Percentiles rank a stretch among this genome's conserved stretches.
Evolutionary conservation across 2,797 vertebrate species (phyloP).

Genomic region (Pelodytes ibericus): DNA sequence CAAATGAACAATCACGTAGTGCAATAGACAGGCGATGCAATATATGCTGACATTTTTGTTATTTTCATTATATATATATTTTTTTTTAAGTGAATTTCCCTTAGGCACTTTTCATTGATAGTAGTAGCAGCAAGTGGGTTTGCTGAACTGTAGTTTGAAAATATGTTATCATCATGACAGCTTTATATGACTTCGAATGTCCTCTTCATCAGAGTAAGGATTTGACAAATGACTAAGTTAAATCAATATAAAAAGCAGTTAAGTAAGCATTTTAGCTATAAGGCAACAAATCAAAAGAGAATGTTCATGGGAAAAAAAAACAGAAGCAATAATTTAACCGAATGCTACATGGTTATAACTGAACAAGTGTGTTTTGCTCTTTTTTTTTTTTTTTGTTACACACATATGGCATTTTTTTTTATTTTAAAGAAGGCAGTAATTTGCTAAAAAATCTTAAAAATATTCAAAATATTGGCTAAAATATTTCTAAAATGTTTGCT

Average conservation of each 20-base stretch:
- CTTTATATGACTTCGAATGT: constrained; percentile 48
- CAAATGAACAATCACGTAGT: constrained; percentile 11
- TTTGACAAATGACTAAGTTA: constrained; percentile 51
- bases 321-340: constrained; percentile 7
- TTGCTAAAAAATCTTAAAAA: no score
- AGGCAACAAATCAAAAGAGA: constrained; percentile 21
- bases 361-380: neutral
- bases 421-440: no score
- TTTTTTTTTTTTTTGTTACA: no score
- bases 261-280: constrained; percentile 33
- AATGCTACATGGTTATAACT: neutral
- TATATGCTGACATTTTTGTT: constrained; percentile 31
- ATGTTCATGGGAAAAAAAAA: constrained; percentile 1
- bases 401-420: no score
- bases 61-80: constrained; percentile 42
- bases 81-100: constrained; percentile 41
- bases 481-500: no score
- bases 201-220: constrained; percentile 42
- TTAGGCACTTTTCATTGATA: constrained; percentile 37
- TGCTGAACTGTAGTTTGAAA: constrained; percentile 40
- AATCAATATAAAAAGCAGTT: constrained; percentile 50
- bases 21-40: constrained; percentile 1
- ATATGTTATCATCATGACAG: constrained; percentile 46
- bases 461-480: no score
- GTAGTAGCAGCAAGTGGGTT: constrained; percentile 40